Evolutionary conservation across 2,113 vertebrate genomes (phyloP).

Genomic region (Pardalotus punctatus): DNA sequence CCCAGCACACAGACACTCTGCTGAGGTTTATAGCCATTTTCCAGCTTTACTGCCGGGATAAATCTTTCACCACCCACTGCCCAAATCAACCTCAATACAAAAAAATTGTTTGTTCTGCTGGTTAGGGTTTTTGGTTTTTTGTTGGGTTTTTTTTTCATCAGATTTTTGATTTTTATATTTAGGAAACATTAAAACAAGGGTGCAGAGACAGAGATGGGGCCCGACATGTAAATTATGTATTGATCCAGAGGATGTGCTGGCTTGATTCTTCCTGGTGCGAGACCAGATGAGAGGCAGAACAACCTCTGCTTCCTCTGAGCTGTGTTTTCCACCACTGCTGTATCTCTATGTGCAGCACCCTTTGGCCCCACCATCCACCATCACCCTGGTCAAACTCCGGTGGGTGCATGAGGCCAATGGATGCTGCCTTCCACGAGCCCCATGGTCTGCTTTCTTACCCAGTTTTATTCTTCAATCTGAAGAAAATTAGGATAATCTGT

Average conservation of each 20-base stretch:
- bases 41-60: conserved; percentile 58
- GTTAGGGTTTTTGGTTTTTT: accelerated
- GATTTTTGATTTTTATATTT: not conserved
- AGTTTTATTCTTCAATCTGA: not conserved
- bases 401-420: accelerated
- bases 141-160: not conserved
- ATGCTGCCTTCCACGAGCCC: not conserved
- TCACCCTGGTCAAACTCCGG: not conserved
- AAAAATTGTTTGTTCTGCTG: not conserved
- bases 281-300: not conserved
- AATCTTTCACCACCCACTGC: conserved; percentile 51
- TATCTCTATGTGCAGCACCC: not conserved
- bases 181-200: not conserved
- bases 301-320: not conserved
- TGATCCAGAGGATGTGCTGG: not conserved
- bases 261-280: not conserved
- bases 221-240: not conserved
- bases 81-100: conserved; percentile 30
- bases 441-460: not conserved
- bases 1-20: conserved; percentile 41
- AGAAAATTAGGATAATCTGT: not conserved
- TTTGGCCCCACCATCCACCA: not conserved
- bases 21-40: conserved; percentile 60
- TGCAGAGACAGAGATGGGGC: not conserved
- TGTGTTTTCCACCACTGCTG: not conserved